phyloP scores from a whole-genome alignment of 1,140 invertebrate genomes.

The Matsumurasca onukii region DNA sequence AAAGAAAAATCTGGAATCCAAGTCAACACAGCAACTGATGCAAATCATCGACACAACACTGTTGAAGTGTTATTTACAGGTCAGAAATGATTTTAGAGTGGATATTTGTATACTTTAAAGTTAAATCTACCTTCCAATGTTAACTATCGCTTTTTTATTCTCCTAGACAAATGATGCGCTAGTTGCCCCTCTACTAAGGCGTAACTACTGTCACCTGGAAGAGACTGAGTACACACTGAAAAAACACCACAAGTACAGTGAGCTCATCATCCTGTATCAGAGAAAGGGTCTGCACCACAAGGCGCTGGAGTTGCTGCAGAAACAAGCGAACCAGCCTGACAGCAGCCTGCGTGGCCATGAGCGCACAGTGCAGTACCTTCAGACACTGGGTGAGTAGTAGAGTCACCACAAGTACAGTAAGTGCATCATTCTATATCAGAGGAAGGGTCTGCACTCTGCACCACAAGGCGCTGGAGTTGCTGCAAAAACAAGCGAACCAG shows the following conservation, averaged over 20 bases:
- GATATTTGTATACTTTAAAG: too few species aligned
- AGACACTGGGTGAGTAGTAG: slow-evolving; percentile 69
- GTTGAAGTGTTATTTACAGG: slow-evolving; percentile 93
- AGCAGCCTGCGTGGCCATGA: slow-evolving; percentile 79
- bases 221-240: slow-evolving; percentile 90
- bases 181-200: slow-evolving; percentile 83
- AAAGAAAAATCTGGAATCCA: slow-evolving; percentile 21
- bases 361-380: slow-evolving; percentile 87
- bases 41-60: slow-evolving; percentile 97
- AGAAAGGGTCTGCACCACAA: slow-evolving; percentile 84
- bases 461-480: slow-evolving; percentile 84
- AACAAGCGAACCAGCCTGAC: slow-evolving; percentile 74
- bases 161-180: slow-evolving; percentile 92
- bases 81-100: slow-evolving; percentile 51
- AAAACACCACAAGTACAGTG: slow-evolving; percentile 84
- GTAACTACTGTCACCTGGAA: slow-evolving; percentile 94
- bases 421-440: slow-evolving; percentile 53
- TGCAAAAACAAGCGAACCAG: slow-evolving; percentile 77
- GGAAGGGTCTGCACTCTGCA: slow-evolving; percentile 53
- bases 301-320: slow-evolving; percentile 84
- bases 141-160: too few species aligned
- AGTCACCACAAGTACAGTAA: slow-evolving; percentile 86
- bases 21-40: slow-evolving; percentile 62
- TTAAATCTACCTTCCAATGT: too few species aligned
- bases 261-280: slow-evolving; percentile 95